Evolutionary conservation across 2,113 vertebrate species (phyloP), one percentile per base, ranked within the genome.

Genomic region (Pandion haliaetus): DNA sequence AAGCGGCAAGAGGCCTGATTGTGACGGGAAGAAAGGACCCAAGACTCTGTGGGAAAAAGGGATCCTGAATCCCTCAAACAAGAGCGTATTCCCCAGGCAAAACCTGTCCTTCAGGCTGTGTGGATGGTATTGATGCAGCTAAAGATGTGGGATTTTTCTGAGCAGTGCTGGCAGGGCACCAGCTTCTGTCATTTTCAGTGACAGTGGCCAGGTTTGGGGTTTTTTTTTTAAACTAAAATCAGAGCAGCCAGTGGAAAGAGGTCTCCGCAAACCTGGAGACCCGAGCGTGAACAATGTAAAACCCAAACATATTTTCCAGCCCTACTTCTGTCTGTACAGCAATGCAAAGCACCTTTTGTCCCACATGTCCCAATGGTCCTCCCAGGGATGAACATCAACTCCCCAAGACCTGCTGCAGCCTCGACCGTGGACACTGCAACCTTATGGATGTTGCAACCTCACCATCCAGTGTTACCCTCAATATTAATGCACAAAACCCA

Each of bases 11-110:
- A 81, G 74, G 76, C 84, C 61, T 38, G 86, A 95, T 97, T 97
- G 95, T 97, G 90, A 80, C 6, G 4, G 55, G 72, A 88, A 97
- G 77, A 95, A 95, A 96, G 82, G 63, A 76, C 7, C 65, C 42
- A 5, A 72, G 49, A 85, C 87, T 84, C 90, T 93, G 95, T 95
- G 97, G 95, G 94, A 94, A 97, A 96, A 97, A 87, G 79, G 86
- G 86, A 89, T 79, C 90, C 73, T 82, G 87, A 89, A 91, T 93
- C 95, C 55, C 80, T 72, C 90, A 57, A 82, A 96, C 77, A 93
- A 96, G 80, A 94, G 86, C 5, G 3, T 66, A 65, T 91, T 95
- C 90, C 92, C 79, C 57, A 36, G 58, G 94, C 86, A 59, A 82
- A 93, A 82, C 88, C 63, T 77, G 86, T 54, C 90, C 95, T 70